Conservation (phyloP, 1,140 invertebrate genomes). For the Drosophila ercepeae region DNA sequence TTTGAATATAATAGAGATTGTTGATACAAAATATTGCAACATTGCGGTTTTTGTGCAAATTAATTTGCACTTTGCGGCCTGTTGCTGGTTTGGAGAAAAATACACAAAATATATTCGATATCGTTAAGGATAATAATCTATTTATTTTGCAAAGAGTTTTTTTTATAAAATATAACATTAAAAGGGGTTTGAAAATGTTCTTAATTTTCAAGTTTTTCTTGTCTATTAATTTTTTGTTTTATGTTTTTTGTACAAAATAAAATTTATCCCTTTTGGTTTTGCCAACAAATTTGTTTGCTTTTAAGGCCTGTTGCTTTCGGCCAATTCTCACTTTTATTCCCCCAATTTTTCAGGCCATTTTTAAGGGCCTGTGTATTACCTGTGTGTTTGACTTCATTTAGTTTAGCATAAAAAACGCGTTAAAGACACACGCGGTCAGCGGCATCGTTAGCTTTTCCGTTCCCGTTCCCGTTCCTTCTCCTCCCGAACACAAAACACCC, state of each 20-base stretch:
- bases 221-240: too few relatives aligned
- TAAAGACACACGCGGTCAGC: constrained; percentile 44
- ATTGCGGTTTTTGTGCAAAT: constrained; percentile 20
- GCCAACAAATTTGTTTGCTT: too few relatives aligned
- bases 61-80: constrained; percentile 29
- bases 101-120: not conserved
- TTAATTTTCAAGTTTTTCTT: too few relatives aligned
- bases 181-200: too few relatives aligned
- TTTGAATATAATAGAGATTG: not conserved
- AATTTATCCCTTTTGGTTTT: not conserved
- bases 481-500: too few relatives aligned
- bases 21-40: not conserved
- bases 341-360: not conserved
- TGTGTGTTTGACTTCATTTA: constrained; percentile 62
- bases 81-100: not conserved
- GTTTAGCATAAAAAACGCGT: constrained; percentile 77
- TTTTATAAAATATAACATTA: too few relatives aligned
- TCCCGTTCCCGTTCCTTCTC: too few relatives aligned
- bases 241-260: too few relatives aligned
- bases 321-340: too few relatives aligned
- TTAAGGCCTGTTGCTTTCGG: too few relatives aligned
- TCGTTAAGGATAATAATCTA: constrained; percentile 18
- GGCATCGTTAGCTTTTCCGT: constrained; percentile 40
- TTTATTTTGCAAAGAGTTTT: too few relatives aligned
- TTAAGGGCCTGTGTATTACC: not conserved